Percentiles rank a stretch among this genome's conserved stretches.
These are phyloP conservation scores for Pollenia griseotomentosa DNA, from an alignment of 2,888 invertebrate species.

Conservation along the genomic window DNA sequence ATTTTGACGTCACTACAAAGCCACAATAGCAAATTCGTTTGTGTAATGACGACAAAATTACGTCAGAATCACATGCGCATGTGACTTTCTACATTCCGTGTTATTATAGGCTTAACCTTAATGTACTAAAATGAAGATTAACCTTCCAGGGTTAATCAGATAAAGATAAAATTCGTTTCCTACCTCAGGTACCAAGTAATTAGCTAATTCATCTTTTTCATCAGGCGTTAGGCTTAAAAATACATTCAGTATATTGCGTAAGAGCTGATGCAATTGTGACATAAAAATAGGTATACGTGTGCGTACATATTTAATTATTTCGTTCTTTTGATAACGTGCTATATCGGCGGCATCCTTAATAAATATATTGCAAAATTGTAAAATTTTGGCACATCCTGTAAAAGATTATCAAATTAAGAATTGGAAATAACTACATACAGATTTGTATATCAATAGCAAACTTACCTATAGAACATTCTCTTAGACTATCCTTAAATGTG, in stretches of 20 bases:
- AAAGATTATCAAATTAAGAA: slow-evolving; percentile 19
- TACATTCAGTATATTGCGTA: slow-evolving; percentile 86
- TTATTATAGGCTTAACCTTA: too few species aligned
- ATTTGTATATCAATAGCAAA: slow-evolving; percentile 4
- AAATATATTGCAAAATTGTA: slow-evolving; percentile 88
- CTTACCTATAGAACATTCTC: slow-evolving; percentile 87
- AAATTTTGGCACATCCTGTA: slow-evolving; percentile 85
- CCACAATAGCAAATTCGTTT: too few species aligned
- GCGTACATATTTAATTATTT: slow-evolving; percentile 88
- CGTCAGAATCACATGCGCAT: too few species aligned
- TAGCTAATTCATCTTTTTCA: slow-evolving; percentile 87
- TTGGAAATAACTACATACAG: not conserved
- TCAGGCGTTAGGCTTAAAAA: slow-evolving; percentile 86
- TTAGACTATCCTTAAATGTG: slow-evolving; percentile 87
- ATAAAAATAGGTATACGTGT: slow-evolving; percentile 88
- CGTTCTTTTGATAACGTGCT: slow-evolving; percentile 87
- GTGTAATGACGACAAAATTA: too few species aligned
- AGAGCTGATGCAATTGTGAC: slow-evolving; percentile 86
- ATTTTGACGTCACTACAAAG: too few species aligned
- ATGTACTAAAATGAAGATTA: too few species aligned
- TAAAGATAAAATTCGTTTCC: slow-evolving; percentile 53
- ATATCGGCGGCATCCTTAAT: slow-evolving; percentile 87
- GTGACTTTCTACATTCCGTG: too few species aligned
- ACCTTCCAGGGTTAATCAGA: too few species aligned
- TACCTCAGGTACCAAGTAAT: slow-evolving; percentile 89